Evolutionary conservation across 2,888 invertebrate genomes (phyloP), one percentile per base, ranked within the genome.

Genomic region (Cancer borealis): DNA sequence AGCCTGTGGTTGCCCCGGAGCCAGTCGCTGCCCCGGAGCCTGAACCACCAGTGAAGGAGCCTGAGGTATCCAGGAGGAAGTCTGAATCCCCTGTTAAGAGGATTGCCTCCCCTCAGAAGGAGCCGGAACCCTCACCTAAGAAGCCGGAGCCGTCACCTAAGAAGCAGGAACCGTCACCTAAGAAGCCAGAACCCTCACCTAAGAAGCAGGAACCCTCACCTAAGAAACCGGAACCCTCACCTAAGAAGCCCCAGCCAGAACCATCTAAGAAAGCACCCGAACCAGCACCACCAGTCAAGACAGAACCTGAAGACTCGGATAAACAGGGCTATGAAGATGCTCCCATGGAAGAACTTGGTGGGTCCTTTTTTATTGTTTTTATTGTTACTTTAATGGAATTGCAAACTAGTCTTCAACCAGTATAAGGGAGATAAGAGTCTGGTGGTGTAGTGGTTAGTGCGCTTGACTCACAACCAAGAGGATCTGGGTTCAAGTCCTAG

Each of bases 241-340:
- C 66, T 26, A 39, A 45, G 45, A 73, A 46, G 45, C n/a, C 46
- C 3, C 46, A 49, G 30, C 91, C 66, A 17, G 73, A 91, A 60
- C 49, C 54, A 26, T 45, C 92, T 5, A n/a, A 84, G 47, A 84
- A 92, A 21, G 47, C 12, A 26, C 45, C 73, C 14, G 47, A 79
- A 14, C 47, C 47, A 17, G 87, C 8, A 39, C 47, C 79, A 17
- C 54, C 49, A 5, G 60, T 93, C 21, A 93, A 93, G 73, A 73
- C 84, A 0, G 93, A 93, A 26, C 91, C 93, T 54, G 91, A 93
- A 39, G 91, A 91, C 46, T 88, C 92, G 3, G 45, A 45, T 45
- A 93, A 94, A n/a, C 8, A 39, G 49, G 94, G 92, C 88, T 94
- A 88, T 92, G 95, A 90, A 88, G 93, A 93, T 39, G 93, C 92